Evolutionary conservation across 2,797 vertebrate species (phyloP), one percentile per base, ranked within the genome.

Genomic region (Ceryle rudis): DNA sequence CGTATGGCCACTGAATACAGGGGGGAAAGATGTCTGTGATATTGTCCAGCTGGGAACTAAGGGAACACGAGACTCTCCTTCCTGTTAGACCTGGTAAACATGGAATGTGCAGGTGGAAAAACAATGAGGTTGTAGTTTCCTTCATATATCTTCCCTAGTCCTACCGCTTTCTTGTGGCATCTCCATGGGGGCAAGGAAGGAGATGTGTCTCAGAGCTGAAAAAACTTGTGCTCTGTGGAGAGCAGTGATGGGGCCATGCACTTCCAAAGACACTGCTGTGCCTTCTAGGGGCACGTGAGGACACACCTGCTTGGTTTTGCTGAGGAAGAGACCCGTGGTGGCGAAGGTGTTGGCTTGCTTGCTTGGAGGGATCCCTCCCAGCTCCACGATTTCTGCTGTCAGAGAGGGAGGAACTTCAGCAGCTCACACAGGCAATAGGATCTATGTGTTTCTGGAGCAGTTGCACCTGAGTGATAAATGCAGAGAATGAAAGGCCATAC

Each of bases 231-330:
- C 54, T 62, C 57, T 17, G 16, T 33, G 61, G 69, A 86, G 41
- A 85, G 69, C 70, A 80, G 35, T 0, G 33, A 3, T 7, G 9
- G 71, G 55, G 42, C 81, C 3, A 0, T 25, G 82, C 6, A 5
- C n/a, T 70, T 52, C 39, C 58, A 47, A 21, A 55, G 60, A 2
- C 0, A 11, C 44, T 69, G 65, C 3, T 0, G 1, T 15, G 52
- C 35, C 5, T 11, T 2, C 4, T 11, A 8, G 67, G 39, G 51
- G 37, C 35, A 2, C 2, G 6, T 1, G 7, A 67, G 88, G 72
- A 55, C 14, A 19, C 25, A 26, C n/a, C 74, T 52, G 67, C 23
- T 87, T 79, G 66, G 49, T 37, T 73, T 54, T 64, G 83, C 47
- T 58, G 15, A 70, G 81, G 77, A 71, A 26, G 47, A 31, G 31